Evolutionary conservation across 2,113 vertebrate species (phyloP).

Genomic region (Pteruthius melanotis): DNA sequence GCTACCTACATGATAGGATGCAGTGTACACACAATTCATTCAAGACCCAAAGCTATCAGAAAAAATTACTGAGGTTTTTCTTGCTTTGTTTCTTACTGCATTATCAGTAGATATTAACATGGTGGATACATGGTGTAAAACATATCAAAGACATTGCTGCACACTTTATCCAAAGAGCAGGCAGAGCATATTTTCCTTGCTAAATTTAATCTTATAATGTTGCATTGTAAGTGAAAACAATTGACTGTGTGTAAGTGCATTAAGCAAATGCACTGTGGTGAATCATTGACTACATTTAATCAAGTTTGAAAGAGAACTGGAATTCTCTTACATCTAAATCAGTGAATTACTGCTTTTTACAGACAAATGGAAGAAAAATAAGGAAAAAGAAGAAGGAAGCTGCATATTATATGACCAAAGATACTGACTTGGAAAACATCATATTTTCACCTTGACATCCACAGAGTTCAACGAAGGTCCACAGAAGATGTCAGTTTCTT

Average conservation of each 20-base stretch:
- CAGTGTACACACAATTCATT: not conserved
- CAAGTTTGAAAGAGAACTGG: not conserved
- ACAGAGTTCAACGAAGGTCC: not conserved
- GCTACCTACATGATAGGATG: not conserved
- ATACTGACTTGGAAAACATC: not conserved
- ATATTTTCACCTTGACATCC: not conserved
- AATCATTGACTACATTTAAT: not conserved
- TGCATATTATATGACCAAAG: not conserved
- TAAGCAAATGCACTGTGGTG: not conserved
- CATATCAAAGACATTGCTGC: not conserved
- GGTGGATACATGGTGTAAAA: not conserved
- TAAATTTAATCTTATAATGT: not conserved
- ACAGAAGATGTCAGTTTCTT: not conserved
- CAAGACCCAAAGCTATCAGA: not conserved
- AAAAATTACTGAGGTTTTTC: not conserved
- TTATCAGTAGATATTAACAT: not conserved
- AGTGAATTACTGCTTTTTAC: not conserved
- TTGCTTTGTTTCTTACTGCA: not conserved
- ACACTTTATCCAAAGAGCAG: not conserved
- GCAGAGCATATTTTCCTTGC: not conserved
- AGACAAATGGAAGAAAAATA: not conserved
- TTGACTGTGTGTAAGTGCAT: not conserved
- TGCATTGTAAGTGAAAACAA: not conserved
- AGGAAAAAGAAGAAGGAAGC: not conserved
- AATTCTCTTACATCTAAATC: not conserved